These are phyloP conservation scores for Coregonus suidteri DNA, from an alignment of 2,797 vertebrate genomes.

Conservation along the genomic window DNA sequence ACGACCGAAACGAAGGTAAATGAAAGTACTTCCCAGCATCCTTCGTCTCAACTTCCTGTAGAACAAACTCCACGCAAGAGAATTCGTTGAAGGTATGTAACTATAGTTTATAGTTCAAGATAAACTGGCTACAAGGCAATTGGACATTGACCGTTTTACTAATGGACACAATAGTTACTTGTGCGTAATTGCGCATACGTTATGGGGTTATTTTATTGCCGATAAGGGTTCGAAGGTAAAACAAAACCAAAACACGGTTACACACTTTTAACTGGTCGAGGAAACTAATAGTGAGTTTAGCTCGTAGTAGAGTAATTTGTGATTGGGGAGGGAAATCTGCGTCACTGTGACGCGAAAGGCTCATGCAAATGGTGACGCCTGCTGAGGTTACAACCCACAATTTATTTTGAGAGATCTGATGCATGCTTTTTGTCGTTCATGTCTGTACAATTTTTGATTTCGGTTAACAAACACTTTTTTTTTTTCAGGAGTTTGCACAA, in stretches of 20 bases:
- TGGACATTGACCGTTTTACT: background rate
- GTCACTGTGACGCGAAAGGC: constrained; percentile 81
- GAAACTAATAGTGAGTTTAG: constrained; percentile 23
- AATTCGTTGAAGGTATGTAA: constrained; percentile 80
- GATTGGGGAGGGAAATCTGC: constrained; percentile 58
- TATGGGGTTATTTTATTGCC: background rate
- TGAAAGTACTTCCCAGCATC: constrained; percentile 61
- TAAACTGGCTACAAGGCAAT: background rate
- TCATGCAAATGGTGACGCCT: constrained; percentile 58
- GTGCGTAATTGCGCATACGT: too few relatives aligned
- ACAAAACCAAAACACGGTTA: constrained; percentile 7
- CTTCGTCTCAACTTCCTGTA: constrained; percentile 67
- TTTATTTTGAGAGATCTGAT: background rate
- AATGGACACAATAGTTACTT: too few relatives aligned
- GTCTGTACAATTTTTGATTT: background rate
- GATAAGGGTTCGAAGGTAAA: background rate
- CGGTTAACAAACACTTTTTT: background rate
- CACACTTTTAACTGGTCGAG: constrained; percentile 13
- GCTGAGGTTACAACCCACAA: constrained; percentile 20
- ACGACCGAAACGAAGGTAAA: constrained; percentile 63
- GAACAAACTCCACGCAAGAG: constrained; percentile 87
- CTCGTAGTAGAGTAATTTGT: constrained; percentile 51
- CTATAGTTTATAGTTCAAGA: background rate
- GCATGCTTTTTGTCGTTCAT: background rate
- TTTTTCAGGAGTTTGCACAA: constrained; percentile 38